Percentiles rank a stretch among this genome's conserved stretches.
Evolutionary conservation across 2,888 invertebrate genomes (phyloP).

Genomic region (Tetheella fluctuosa): DNA sequence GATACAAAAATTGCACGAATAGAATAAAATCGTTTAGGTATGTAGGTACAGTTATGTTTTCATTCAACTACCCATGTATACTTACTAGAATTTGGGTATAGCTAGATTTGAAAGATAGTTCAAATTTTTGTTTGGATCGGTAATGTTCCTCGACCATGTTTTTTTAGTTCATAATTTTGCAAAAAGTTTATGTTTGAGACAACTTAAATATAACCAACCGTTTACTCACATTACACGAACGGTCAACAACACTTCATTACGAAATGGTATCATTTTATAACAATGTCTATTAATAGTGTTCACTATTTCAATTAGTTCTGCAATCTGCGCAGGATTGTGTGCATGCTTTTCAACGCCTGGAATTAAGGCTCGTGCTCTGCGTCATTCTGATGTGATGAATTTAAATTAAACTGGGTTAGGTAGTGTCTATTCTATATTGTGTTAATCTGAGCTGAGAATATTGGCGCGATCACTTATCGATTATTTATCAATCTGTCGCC

Average conservation of each 20-base stretch:
- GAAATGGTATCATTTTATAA: neutral
- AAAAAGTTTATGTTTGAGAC: neutral
- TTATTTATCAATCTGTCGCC: no score
- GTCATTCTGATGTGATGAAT: neutral
- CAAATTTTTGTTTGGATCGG: no score
- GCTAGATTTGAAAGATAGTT: no score
- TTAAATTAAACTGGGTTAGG: neutral
- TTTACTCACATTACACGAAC: neutral
- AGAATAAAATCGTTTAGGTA: no score
- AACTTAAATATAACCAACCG: no score
- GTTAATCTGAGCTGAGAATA: neutral
- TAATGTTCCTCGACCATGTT: no score
- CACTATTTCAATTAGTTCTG: slow-evolving; percentile 11
- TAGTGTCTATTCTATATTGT: neutral
- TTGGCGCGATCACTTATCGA: neutral
- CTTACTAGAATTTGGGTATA: no score
- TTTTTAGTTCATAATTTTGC: neutral
- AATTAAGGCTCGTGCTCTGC: neutral
- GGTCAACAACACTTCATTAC: slow-evolving; percentile 10
- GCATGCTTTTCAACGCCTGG: neutral
- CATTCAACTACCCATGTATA: no score
- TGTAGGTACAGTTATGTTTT: no score
- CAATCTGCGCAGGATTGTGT: slow-evolving; percentile 2
- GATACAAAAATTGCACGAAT: no score
- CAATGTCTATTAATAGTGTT: slow-evolving; percentile 9